Evolutionary conservation across 2,113 vertebrate genomes (phyloP), one percentile per base, ranked within the genome.

Genomic region (Callaeas wilsoni): DNA sequence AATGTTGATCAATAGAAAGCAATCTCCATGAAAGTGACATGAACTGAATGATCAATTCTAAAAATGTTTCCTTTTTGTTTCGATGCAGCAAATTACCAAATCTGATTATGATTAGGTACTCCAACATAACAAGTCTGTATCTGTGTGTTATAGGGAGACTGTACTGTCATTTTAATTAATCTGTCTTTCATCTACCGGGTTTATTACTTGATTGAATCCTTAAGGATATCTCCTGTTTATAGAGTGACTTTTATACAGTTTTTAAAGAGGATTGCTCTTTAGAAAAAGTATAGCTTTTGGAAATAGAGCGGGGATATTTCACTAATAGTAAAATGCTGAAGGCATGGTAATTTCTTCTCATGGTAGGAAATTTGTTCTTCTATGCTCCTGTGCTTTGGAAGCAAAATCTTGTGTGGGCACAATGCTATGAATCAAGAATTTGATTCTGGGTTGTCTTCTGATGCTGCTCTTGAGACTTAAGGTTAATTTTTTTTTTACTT

Each of bases 51-150:
- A 97, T 96, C 96, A 97, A 96, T 97, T 93, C 91, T 95, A 95
- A 97, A 97, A 96, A 95, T 95, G 93, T 96, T 96, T 96, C 52
- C 91, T 94, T 96, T 95, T 95, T 96, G 95, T 97, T 97, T 96
- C 26, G 16, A 56, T 96, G 93, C 84, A 90, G 89, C 84, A 97
- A 95, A 97, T 97, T 91, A 97, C 95, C 94, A 95, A 97, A 97
- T 95, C 87, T 91, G 94, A 97, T 97, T 97, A 97, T 93, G 94
- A 94, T 94, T 89, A 95, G 93, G 68, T 87, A 47, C 89, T 97
- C 77, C 64, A 84, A 52, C 80, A 81, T 94, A 95, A 89, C 91
- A 89, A 95, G 91, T 55, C 71, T 77, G 64, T 90, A 47, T 70
- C 64, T 84, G 68, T 77, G n/a, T 62, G 21, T 89, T 90, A 60